Evolutionary conservation across 1,140 invertebrate species (phyloP).

Genomic region (Pinna nobilis): DNA sequence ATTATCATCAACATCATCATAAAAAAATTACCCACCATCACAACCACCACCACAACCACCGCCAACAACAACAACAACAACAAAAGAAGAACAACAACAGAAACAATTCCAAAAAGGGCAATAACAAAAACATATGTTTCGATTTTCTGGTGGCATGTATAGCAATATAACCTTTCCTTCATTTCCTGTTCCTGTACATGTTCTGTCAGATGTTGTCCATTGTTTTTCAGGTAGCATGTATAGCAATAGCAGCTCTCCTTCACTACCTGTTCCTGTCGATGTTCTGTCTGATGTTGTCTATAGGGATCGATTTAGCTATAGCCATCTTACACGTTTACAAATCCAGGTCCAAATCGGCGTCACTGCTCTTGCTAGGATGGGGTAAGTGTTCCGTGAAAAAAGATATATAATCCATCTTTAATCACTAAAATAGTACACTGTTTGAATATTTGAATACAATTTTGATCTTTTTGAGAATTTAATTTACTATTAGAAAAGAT

Average conservation of each 20-base stretch:
- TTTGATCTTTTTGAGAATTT: no score
- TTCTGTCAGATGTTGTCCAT: neutral
- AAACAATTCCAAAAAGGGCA: neutral
- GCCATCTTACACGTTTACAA: conserved; percentile 18
- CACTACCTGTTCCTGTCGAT: conserved; percentile 29
- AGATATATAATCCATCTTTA: no score
- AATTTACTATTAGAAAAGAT: no score
- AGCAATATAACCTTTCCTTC: no score
- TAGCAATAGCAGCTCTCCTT: conserved; percentile 18
- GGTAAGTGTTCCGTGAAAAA: no score
- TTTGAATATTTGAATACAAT: no score
- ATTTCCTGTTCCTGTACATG: no score
- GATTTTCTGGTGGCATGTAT: neutral
- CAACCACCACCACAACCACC: neutral
- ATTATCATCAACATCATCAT: no score
- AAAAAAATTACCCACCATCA: no score
- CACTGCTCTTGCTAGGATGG: conserved; percentile 15
- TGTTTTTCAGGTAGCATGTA: conserved; percentile 3
- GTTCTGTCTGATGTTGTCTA: conserved; percentile 27
- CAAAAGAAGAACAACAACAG: neutral
- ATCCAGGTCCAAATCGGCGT: conserved; percentile 13
- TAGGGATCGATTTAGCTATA: conserved; percentile 10
- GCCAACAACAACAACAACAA: neutral
- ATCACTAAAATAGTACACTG: no score
- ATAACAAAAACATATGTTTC: neutral